Evolutionary conservation across 2,888 invertebrate genomes (phyloP).

Genomic region (Punctoribates punctum): DNA sequence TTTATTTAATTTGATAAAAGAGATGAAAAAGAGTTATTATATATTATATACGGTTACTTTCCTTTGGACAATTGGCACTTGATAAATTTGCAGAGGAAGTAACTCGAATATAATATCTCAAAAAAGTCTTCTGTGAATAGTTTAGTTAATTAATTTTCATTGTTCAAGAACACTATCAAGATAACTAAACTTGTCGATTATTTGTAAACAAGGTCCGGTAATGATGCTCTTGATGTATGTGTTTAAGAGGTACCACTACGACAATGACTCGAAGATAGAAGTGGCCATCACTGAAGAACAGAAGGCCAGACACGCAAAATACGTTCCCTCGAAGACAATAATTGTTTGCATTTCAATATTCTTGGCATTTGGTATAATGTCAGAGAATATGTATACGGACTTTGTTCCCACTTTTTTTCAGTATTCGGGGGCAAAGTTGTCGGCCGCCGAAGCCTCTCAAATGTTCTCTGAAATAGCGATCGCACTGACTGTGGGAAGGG

Average conservation of each 20-base stretch:
- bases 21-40: neutral
- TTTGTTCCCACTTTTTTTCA: constrained; percentile 28
- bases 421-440: neutral
- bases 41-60: too few species aligned
- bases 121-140: too few species aligned
- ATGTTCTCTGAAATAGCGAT: neutral
- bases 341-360: neutral
- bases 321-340: neutral
- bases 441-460: neutral
- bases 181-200: too few species aligned
- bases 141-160: neutral
- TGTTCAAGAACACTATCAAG: neutral
- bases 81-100: too few species aligned
- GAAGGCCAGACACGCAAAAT: neutral
- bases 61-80: too few species aligned
- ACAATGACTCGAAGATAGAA: neutral
- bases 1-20: neutral
- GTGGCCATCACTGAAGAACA: neutral
- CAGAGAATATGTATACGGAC: constrained; percentile 30
- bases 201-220: neutral
- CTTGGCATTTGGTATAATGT: constrained; percentile 7
- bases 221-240: neutral
- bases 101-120: too few species aligned
- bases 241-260: neutral
- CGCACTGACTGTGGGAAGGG: constrained; percentile 19